phyloP scores from a whole-genome alignment of 2,797 vertebrate genomes.

The Semaprochilodus insignis region DNA sequence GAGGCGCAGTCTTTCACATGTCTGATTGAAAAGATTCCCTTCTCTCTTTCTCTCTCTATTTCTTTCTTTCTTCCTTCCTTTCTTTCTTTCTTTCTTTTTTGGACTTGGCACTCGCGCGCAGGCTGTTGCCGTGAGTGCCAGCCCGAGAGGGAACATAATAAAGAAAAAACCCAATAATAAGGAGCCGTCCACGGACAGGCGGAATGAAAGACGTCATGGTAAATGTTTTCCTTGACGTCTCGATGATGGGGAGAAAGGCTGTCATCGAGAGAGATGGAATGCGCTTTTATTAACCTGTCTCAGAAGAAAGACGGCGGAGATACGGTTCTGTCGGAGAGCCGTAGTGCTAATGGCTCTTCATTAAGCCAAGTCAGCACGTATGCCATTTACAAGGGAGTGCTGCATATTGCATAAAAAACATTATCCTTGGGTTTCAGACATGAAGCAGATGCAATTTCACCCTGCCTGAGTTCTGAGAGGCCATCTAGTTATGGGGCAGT shows the following conservation, averaged over 20 bases:
- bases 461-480: not conserved
- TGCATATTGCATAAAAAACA: not conserved
- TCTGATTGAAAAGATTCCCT: constrained; percentile 74
- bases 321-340: not conserved
- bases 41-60: constrained; percentile 71
- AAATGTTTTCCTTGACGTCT: constrained; percentile 52
- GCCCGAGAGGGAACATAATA: constrained; percentile 52
- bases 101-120: not conserved
- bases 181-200: constrained; percentile 39
- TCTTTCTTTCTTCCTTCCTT: constrained; percentile 69
- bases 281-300: constrained; percentile 8
- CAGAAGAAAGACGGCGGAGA: not conserved
- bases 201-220: constrained; percentile 47
- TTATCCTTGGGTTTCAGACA: not conserved
- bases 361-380: not conserved
- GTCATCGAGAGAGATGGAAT: not conserved
- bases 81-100: constrained; percentile 58
- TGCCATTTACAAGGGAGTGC: not conserved
- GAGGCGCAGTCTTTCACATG: constrained; percentile 65
- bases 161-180: constrained; percentile 32
- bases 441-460: not conserved
- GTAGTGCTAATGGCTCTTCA: not conserved
- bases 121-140: constrained; percentile 45
- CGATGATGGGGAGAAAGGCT: constrained; percentile 47
- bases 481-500: not conserved